These are phyloP conservation scores for Bombus impatiens DNA, from an alignment of 1,140 invertebrate genomes.

Conservation along the genomic window DNA sequence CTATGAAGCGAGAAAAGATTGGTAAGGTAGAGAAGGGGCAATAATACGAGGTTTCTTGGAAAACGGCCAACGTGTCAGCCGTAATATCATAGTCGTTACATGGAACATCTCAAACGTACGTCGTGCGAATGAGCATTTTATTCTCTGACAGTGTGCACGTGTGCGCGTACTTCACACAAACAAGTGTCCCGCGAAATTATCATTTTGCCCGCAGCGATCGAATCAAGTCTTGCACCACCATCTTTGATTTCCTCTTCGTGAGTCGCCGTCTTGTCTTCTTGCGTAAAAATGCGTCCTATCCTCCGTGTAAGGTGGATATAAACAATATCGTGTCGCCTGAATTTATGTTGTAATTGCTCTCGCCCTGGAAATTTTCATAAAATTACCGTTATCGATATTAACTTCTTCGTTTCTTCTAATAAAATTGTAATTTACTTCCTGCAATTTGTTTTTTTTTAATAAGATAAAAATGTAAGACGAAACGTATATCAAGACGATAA, in stretches of 20 bases:
- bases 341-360: constrained; percentile 85
- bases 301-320: constrained; percentile 89
- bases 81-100: constrained; percentile 75
- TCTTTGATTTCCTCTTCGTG: constrained; percentile 13
- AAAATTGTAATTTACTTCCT: background rate
- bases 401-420: background rate
- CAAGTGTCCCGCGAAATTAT: background rate
- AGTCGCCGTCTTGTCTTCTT: background rate
- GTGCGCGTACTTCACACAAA: background rate
- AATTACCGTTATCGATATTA: background rate
- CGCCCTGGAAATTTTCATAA: constrained; percentile 81
- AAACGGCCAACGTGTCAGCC: constrained; percentile 70
- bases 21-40: constrained; percentile 50
- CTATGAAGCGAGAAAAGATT: background rate
- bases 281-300: constrained; percentile 74
- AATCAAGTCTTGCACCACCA: background rate
- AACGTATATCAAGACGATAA: background rate
- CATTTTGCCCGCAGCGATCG: background rate
- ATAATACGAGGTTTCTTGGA: constrained; percentile 72
- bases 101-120: constrained; percentile 71
- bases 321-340: constrained; percentile 86
- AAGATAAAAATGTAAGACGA: background rate
- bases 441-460: too few relatives aligned
- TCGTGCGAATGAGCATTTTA: constrained; percentile 69
- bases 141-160: constrained; percentile 42